A percentile compares a stretch with the other conserved stretches of the same genome.
Conservation (phyloP, 2,888 invertebrate species). For the Aelia acuminata region DNA sequence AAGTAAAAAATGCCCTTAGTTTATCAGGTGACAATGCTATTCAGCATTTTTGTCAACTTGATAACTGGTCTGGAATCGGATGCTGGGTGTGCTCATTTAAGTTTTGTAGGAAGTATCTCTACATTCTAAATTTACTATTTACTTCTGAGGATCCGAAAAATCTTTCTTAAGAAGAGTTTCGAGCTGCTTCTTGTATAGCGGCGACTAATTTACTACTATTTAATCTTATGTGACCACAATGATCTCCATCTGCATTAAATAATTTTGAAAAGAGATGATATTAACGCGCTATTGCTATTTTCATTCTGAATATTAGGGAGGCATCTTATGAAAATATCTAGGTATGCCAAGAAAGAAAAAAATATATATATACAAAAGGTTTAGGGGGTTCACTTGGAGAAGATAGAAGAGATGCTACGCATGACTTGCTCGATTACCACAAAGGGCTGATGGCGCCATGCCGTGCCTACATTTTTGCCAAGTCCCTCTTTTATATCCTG, state of each 20-base stretch:
- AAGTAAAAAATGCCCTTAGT: no score
- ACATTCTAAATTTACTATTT: no score
- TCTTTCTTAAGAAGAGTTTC: neutral
- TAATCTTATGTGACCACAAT: neutral
- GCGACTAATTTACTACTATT: neutral
- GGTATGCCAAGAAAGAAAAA: neutral
- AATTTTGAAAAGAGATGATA: neutral
- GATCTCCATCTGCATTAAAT: neutral
- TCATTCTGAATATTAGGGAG: neutral
- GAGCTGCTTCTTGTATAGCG: neutral
- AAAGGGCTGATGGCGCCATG: slow-evolving; percentile 9
- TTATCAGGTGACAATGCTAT: no score
- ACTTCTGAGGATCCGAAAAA: no score
- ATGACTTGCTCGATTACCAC: slow-evolving; percentile 40
- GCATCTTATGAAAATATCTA: neutral
- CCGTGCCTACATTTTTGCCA: slow-evolving; percentile 24
- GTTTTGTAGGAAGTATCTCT: no score
- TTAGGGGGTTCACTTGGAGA: neutral
- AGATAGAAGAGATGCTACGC: neutral
- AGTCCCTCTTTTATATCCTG: neutral
- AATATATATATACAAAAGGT: neutral
- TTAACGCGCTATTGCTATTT: neutral
- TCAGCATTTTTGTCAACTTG: no score
- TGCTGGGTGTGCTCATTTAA: no score
- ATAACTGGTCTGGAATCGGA: no score